Evolutionary conservation across 1,140 invertebrate genomes (phyloP), one percentile per base, ranked within the genome.

Genomic region (Cydia strobilella): DNA sequence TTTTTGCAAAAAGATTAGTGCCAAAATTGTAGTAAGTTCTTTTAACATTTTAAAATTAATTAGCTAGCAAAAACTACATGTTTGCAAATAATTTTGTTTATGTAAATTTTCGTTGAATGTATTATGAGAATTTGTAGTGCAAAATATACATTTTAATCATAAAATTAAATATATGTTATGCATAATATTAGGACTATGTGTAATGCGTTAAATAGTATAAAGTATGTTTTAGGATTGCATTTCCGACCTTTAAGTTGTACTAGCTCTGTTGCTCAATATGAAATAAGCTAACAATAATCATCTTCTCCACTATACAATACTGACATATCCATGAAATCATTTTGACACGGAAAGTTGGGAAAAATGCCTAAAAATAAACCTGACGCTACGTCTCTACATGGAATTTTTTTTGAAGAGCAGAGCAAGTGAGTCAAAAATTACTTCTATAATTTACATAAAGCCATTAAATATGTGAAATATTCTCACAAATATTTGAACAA

Each of bases 181-280:
- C n/a, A 15, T 48, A n/a, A 48, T 48, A 48, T 48, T 15, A 13
- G 15, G 12, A 48, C 45, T 15, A n/a, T 48, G 35, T 10, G 10
- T 39, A 48, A 48, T 48, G 45, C 15, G 45, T 54, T 18, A 54
- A 54, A 0, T 54, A 54, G 15, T 54, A 18, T 54, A 15, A 15
- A 2, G 42, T 54, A 66, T 35, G 63, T 15, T 35, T 31, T 66
- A 31, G 31, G 10, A 63, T 54, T 54, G 51, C 51, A 54, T 54
- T 54, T 54, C 51, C 51, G n/a, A 18, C 12, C n/a, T 25, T 63
- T 63, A 63, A 27, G 63, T 66, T 66, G 25, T 27, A 31, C 63
- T 63, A 63, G 62, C 62, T 63, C 62, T 25, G 12, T 63, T 66
- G 63, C 63, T 66, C 63, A 66, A 66, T 31, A 27, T 35, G n/a